Conservation (phyloP, 2,797 vertebrate genomes). For the Squalus acanthias region DNA sequence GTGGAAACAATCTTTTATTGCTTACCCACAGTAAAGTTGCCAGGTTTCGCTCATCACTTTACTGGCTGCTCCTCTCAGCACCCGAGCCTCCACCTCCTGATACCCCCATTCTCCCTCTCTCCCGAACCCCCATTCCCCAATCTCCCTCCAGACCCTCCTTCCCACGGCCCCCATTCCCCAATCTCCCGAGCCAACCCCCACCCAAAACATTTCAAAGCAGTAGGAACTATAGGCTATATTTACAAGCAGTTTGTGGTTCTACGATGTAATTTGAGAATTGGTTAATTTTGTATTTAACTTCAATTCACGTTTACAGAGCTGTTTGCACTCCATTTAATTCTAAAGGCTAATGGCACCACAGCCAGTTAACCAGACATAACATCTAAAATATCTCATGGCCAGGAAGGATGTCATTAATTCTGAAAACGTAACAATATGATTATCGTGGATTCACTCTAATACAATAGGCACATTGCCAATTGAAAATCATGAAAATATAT, state of each 20-base stretch:
- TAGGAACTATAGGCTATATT: no score
- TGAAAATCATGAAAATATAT: not conserved
- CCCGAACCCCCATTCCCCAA: no score
- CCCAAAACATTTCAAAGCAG: no score
- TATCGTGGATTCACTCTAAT: not conserved
- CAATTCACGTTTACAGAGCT: not conserved
- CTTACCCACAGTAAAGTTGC: no score
- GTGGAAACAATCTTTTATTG: no score
- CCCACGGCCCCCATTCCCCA: not conserved
- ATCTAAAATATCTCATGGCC: not conserved
- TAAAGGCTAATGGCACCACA: not conserved
- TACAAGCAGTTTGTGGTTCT: no score
- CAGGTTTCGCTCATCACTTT: no score
- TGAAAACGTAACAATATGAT: not conserved
- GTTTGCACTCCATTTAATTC: not conserved
- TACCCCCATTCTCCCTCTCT: no score
- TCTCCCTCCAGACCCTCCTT: not conserved
- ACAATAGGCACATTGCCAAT: not conserved
- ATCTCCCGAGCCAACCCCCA: not conserved
- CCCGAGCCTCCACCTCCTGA: no score
- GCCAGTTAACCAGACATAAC: not conserved
- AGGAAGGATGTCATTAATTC: not conserved
- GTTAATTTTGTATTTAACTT: not conserved
- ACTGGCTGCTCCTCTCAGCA: no score
- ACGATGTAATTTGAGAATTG: not conserved